phyloP scores from a whole-genome alignment of 2,888 invertebrate genomes.

The Helleia helle region DNA sequence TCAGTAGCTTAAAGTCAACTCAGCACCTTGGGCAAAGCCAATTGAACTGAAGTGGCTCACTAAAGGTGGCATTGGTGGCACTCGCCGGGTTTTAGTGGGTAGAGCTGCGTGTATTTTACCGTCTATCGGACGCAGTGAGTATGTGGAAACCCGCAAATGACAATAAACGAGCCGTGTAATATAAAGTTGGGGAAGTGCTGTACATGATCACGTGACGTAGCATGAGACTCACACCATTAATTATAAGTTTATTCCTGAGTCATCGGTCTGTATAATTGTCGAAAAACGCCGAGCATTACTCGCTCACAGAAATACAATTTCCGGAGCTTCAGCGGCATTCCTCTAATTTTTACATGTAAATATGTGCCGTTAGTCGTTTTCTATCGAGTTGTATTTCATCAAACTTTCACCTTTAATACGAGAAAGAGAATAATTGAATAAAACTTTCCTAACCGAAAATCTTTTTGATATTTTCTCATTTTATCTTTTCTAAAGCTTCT shows the following conservation, averaged over 20 bases:
- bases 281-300: slow-evolving; percentile 1
- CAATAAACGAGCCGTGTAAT: background rate
- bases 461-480: background rate
- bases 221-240: slow-evolving; percentile 2
- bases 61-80: too few species aligned
- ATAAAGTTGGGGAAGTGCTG: background rate
- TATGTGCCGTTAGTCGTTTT: background rate
- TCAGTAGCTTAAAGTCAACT: too few species aligned
- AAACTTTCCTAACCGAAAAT: background rate
- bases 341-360: slow-evolving; percentile 1
- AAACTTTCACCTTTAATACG: slow-evolving; percentile 4
- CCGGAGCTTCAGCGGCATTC: background rate
- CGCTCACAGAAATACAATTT: background rate
- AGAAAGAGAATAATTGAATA: slow-evolving; percentile 3
- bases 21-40: too few species aligned
- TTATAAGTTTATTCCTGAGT: slow-evolving; percentile 5
- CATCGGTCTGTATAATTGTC: slow-evolving; percentile 3
- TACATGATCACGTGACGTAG: background rate
- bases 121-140: too few species aligned
- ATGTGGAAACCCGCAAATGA: too few species aligned
- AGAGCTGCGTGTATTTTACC: too few species aligned
- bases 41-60: too few species aligned
- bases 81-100: too few species aligned
- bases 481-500: background rate
- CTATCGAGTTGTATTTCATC: slow-evolving; percentile 3